Conservation (phyloP, 2,113 vertebrate species). For the Eclectus roratus region DNA sequence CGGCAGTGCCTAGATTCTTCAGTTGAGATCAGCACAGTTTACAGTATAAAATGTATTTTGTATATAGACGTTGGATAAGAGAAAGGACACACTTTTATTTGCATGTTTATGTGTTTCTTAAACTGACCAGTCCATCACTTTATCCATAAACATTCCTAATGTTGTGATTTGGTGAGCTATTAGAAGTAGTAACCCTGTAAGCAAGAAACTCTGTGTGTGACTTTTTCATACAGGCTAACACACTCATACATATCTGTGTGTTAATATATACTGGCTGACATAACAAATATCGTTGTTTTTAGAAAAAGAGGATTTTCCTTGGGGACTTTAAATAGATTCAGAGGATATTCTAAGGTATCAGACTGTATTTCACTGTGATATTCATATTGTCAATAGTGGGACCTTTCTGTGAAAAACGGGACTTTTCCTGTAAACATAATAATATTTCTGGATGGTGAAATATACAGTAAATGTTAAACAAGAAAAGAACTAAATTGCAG, state of each 20-base stretch:
- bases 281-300: slow-evolving; percentile 43
- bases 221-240: background rate
- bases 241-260: background rate
- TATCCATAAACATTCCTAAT: background rate
- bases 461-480: slow-evolving; percentile 63
- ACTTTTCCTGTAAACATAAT: slow-evolving; percentile 62
- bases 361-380: slow-evolving; percentile 51
- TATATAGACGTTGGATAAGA: background rate
- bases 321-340: slow-evolving; percentile 55
- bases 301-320: slow-evolving; percentile 33
- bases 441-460: slow-evolving; percentile 59
- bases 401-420: slow-evolving; percentile 53
- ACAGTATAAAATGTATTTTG: background rate
- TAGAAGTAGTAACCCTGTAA: background rate
- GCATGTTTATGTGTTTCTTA: background rate
- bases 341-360: slow-evolving; percentile 21
- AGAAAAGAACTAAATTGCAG: slow-evolving; percentile 64
- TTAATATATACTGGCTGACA: slow-evolving; percentile 10
- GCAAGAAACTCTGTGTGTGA: background rate
- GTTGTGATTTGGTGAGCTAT: background rate
- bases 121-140: background rate
- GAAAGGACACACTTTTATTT: background rate
- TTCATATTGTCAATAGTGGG: slow-evolving; percentile 56
- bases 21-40: background rate
- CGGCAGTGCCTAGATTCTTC: background rate